phyloP scores from a whole-genome alignment of 2,113 vertebrate genomes.

The Leptosomus discolor region DNA sequence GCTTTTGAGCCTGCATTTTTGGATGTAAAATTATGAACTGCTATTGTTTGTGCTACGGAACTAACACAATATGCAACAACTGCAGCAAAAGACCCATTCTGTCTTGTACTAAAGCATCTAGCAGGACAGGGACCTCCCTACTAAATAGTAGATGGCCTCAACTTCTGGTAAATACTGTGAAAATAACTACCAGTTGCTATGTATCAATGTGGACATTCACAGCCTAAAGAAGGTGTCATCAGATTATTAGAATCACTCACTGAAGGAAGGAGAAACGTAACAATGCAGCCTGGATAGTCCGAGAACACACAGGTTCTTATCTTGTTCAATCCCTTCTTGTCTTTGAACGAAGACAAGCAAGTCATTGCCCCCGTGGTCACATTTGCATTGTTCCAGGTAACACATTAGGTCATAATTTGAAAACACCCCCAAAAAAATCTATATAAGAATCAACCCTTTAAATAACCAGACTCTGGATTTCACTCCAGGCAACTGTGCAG shows the following conservation, averaged over 20 bases:
- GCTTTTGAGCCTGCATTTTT: background rate
- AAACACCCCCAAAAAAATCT: background rate
- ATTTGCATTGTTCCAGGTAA: background rate
- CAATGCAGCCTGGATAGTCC: background rate
- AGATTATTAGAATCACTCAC: background rate
- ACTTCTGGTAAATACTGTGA: background rate
- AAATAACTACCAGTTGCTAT: background rate
- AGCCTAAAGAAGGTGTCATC: background rate
- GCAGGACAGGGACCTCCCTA: background rate
- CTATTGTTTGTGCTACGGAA: background rate
- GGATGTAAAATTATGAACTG: background rate
- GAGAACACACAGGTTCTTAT: background rate
- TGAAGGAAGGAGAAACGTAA: fast-evolving
- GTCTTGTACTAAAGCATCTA: background rate
- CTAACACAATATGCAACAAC: background rate
- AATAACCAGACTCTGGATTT: background rate
- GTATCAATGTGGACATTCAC: background rate
- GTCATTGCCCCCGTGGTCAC: background rate
- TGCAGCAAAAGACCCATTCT: background rate
- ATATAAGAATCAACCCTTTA: background rate
- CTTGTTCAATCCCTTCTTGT: background rate
- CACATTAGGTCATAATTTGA: background rate
- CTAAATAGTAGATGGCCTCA: background rate
- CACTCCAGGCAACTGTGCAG: background rate
- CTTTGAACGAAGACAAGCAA: fast-evolving